Percentiles rank a stretch among this genome's conserved stretches.
phyloP scores from a whole-genome alignment of 1,140 invertebrate species.

The Steinernema khuongi region DNA sequence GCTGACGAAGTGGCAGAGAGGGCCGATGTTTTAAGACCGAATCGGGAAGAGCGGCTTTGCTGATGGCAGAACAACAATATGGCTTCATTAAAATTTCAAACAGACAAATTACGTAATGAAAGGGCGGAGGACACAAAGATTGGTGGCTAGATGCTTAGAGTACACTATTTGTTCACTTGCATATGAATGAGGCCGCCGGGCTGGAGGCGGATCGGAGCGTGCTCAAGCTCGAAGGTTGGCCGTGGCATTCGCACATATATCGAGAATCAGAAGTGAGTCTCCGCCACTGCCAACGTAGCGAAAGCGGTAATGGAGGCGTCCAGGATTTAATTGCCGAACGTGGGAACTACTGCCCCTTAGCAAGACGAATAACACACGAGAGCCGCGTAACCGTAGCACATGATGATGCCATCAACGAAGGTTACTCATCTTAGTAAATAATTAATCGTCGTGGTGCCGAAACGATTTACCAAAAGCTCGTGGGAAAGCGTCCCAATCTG shows the following conservation, averaged over 20 bases:
- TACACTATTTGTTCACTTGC: constrained; percentile 17
- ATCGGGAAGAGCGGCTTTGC: not conserved
- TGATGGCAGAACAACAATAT: constrained; percentile 9
- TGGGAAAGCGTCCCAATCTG: not conserved
- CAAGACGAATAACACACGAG: too few relatives aligned
- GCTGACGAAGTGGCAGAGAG: not conserved
- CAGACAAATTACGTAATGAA: constrained; percentile 8
- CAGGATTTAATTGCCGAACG: too few relatives aligned
- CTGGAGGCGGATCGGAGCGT: not conserved
- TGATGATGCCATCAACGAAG: not conserved
- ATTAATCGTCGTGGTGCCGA: not conserved
- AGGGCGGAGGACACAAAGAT: not conserved
- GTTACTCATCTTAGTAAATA: not conserved
- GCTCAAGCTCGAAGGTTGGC: not conserved
- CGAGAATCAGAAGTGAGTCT: not conserved
- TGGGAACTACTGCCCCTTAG: too few relatives aligned
- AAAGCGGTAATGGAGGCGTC: too few relatives aligned
- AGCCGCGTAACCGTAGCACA: too few relatives aligned
- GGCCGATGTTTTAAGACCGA: not conserved
- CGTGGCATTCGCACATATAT: not conserved
- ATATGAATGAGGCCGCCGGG: not conserved
- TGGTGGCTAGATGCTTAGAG: constrained; percentile 6
- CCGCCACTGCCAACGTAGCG: too few relatives aligned
- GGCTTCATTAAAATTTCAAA: constrained; percentile 13
- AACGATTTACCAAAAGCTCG: not conserved